phyloP scores from a whole-genome alignment of 2,888 invertebrate species.

The Argyresthia albistria region DNA sequence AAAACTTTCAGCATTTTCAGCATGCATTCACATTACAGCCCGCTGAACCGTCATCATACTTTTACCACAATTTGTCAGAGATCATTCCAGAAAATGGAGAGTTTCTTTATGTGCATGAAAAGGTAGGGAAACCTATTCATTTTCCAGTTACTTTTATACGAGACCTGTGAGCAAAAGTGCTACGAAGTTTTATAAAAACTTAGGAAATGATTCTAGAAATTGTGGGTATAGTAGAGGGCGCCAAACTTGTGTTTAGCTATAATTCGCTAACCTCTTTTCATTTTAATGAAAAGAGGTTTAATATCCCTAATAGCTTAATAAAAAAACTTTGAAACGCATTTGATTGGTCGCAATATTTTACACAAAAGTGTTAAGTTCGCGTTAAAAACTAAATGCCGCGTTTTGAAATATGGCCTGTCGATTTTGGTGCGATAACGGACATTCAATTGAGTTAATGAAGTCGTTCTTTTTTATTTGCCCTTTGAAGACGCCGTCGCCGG shows the following conservation, averaged over 20 bases:
- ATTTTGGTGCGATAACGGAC: conserved; percentile 12
- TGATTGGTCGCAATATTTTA: not conserved
- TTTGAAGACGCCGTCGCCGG: conserved; percentile 56
- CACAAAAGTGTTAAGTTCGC: not conserved
- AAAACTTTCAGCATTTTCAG: conserved; percentile 60
- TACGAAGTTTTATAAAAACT: no score
- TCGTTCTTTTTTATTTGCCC: conserved; percentile 51
- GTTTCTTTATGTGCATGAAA: conserved; percentile 24
- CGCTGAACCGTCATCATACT: conserved; percentile 54
- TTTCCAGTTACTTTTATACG: conserved; percentile 15
- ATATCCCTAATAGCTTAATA: not conserved
- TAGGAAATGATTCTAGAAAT: no score
- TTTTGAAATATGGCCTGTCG: conserved; percentile 16
- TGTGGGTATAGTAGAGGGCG: no score
- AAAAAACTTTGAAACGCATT: not conserved
- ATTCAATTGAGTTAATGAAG: conserved; percentile 35
- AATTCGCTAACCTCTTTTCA: no score
- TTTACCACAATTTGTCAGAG: conserved; percentile 50
- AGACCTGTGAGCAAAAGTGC: not conserved
- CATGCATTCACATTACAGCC: conserved; percentile 45
- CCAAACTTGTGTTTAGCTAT: no score
- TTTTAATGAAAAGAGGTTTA: not conserved
- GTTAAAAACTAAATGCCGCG: not conserved
- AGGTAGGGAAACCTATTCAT: conserved; percentile 33
- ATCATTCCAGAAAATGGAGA: conserved; percentile 42